These are phyloP conservation scores for Thermophis baileyi DNA, from an alignment of 2,113 vertebrate genomes.

Conservation along the genomic window DNA sequence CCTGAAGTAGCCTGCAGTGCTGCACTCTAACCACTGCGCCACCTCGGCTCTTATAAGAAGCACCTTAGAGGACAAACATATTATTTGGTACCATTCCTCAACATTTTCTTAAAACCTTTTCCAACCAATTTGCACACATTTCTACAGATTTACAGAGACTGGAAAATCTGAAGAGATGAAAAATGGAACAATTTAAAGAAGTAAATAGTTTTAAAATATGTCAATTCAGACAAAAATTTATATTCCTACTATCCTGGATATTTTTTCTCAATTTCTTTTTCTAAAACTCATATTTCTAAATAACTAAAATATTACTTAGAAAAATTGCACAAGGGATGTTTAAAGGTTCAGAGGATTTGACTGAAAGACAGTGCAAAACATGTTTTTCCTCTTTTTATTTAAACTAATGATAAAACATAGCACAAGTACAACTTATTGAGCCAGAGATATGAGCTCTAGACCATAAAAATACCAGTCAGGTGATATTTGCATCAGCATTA, in stretches of 20 bases:
- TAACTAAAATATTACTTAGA: not conserved
- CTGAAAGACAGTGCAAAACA: not conserved
- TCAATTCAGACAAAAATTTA: not conserved
- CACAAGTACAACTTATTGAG: not conserved
- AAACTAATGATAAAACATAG: not conserved
- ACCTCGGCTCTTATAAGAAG: too few relatives aligned
- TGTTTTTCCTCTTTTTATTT: not conserved
- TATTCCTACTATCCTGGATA: not conserved
- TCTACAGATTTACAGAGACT: not conserved
- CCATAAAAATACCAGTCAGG: not conserved
- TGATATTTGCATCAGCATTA: not conserved
- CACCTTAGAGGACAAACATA: not conserved
- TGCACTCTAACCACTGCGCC: too few relatives aligned
- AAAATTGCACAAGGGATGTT: not conserved
- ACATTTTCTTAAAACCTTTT: not conserved
- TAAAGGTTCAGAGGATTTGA: not conserved
- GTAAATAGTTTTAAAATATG: not conserved
- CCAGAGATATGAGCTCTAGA: not conserved
- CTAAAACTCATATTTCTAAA: not conserved
- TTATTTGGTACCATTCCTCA: not conserved
- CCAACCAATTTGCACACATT: not conserved
- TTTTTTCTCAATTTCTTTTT: not conserved
- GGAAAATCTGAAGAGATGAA: not conserved
- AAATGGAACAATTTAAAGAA: not conserved
- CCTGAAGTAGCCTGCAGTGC: too few relatives aligned